phyloP scores from a whole-genome alignment of 92 coral and sea anemone genomes.

The Isaurus tuberculatus region DNA sequence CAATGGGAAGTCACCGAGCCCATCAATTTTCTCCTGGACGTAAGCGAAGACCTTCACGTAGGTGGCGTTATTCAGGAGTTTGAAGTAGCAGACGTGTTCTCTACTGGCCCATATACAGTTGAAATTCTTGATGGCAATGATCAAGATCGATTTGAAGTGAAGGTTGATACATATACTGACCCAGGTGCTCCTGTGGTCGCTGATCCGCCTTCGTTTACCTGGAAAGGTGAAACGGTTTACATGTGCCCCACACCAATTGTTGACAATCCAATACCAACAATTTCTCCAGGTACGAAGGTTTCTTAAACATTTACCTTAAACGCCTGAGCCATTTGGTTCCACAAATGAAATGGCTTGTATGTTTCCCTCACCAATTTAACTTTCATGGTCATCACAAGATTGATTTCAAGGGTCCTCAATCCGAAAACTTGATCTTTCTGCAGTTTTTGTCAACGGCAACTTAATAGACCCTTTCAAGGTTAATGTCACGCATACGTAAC shows the following conservation, averaged over 20 bases:
- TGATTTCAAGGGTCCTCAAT: background rate
- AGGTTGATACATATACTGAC: constrained; percentile 64
- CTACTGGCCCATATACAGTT: constrained; percentile 82
- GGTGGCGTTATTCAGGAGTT: constrained; percentile 81
- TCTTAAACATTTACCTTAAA: background rate
- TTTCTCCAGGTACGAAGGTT: constrained; percentile 66
- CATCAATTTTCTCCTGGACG: constrained; percentile 67
- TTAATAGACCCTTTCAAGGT: too few species aligned
- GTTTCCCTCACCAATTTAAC: background rate
- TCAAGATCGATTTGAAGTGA: constrained; percentile 85
- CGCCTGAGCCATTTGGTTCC: too few species aligned
- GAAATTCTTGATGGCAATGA: constrained; percentile 82
- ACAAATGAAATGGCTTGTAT: background rate
- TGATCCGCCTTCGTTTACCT: constrained; percentile 69
- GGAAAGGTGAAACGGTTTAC: constrained; percentile 73
- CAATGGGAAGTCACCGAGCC: constrained; percentile 70
- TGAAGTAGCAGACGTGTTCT: constrained; percentile 76
- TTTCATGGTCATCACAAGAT: too few species aligned
- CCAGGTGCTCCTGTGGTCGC: constrained; percentile 77
- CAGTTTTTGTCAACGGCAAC: too few species aligned
- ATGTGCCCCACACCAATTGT: constrained; percentile 89
- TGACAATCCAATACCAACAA: constrained; percentile 80
- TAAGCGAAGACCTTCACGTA: constrained; percentile 66
- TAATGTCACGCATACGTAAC: too few species aligned
- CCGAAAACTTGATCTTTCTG: background rate